Base-by-base conservation (phyloP, 1,140 invertebrate genomes). In the Orchestia grillus region DNA sequence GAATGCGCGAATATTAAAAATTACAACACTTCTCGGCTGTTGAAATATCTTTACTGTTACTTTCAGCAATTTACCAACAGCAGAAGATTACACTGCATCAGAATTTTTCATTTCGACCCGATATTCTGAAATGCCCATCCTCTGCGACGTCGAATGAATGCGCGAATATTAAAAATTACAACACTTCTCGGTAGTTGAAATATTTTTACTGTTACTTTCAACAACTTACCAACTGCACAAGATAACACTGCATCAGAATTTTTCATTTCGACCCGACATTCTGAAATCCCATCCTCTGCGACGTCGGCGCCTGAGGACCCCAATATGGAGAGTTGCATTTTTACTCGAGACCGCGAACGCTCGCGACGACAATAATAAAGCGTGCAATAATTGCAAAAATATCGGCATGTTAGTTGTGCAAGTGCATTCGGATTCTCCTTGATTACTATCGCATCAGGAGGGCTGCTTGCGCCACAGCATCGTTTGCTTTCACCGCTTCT, bases 321-420 rank as follows among this genome's bases (percentile, higher is more conserved):
- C 41, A 43, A 11, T 42, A 8, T 36, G 41, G 42, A 42, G 44
- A 41, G 88, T 15, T 44, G 36, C 11, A 91, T 91, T 91, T 91
- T 44, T 42, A 91, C 42, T 42, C 3, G 28, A 42, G 41, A 43
- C 88, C 88, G 41, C 41, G 44, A 44, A 43, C 15, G 41, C 88
- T 41, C 19, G 4, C 44, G 42, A 15, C 28, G 42, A 91, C 92
- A 45, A 94, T 45, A 94, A 19, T 45, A 94, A n/a, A 94, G 92
- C 92, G 92, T 94, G 92, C 44, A 94, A 94, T 94, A 94, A 45
- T 94, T 94, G 43, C 92, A 94, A 94, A 91, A 94, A 94, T 94
- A 94, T 45, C 92, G 15, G 43, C 8, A 44, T 47, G 43, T 44
- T 94, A 8, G 44, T 94, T 94, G 43, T 94, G 92, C 92, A 94